phyloP scores from a whole-genome alignment of 2,113 vertebrate species.

The Oreocharis arfaki region DNA sequence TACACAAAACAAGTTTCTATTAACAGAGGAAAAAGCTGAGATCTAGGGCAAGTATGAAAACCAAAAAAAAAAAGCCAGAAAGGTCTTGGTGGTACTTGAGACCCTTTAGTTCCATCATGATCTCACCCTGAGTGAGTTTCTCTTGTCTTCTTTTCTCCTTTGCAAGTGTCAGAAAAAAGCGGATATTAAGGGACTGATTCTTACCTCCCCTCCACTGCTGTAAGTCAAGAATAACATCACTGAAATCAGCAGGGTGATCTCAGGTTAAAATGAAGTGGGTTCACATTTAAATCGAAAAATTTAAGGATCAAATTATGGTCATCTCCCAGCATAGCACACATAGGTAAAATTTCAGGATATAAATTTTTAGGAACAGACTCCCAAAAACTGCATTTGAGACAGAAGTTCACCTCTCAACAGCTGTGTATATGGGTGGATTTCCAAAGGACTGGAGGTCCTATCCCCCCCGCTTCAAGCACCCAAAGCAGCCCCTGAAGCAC shows the following conservation, averaged over 20 bases:
- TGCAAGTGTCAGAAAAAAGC: neutral
- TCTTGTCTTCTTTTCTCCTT: neutral
- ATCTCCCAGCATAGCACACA: neutral
- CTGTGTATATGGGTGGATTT: neutral
- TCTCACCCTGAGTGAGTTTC: neutral
- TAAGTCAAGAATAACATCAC: neutral
- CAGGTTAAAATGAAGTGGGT: neutral
- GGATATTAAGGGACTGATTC: neutral
- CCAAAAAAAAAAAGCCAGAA: neutral
- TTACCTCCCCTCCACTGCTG: neutral
- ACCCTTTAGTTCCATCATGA: neutral
- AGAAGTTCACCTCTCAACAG: neutral
- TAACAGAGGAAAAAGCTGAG: neutral
- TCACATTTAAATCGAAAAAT: neutral
- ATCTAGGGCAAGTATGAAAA: neutral
- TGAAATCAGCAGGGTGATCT: neutral
- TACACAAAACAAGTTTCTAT: neutral
- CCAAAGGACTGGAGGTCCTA: neutral
- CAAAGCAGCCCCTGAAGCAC: neutral
- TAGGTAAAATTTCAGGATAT: neutral
- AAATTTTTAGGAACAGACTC: neutral
- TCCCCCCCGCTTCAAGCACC: neutral
- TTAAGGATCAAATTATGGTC: neutral
- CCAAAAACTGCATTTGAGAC: neutral
- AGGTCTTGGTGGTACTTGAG: neutral